Evolutionary conservation across 1,140 invertebrate species (phyloP).

Genomic region (Planococcus citri): DNA sequence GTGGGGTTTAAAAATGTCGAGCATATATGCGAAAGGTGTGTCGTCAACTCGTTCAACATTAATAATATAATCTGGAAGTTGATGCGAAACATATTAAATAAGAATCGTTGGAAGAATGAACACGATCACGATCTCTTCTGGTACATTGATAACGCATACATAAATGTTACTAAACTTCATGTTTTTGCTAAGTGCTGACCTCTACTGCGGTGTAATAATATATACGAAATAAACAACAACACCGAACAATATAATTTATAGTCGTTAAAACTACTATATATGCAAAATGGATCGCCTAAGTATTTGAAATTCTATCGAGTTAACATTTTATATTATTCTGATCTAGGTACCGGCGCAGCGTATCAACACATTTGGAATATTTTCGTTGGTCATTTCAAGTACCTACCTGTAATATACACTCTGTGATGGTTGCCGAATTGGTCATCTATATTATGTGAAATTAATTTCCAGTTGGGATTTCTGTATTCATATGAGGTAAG

Average conservation of each 20-base stretch:
- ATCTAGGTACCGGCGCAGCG: neutral
- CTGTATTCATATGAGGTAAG: no score
- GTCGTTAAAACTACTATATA: conserved; percentile 11
- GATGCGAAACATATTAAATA: conserved; percentile 6
- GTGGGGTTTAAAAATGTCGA: neutral
- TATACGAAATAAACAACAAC: conserved; percentile 1
- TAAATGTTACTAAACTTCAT: conserved; percentile 14
- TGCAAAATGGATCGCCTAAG: conserved; percentile 15
- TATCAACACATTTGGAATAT: neutral
- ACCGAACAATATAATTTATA: conserved; percentile 10
- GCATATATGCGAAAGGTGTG: conserved; percentile 13
- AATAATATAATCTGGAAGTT: conserved; percentile 19
- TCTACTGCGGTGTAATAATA: conserved; percentile 10
- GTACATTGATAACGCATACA: neutral
- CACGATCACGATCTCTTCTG: neutral
- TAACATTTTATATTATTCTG: neutral
- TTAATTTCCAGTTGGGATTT: no score
- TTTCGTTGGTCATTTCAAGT: neutral
- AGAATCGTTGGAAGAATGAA: neutral
- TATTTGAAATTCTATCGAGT: conserved; percentile 14
- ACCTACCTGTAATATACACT: neutral
- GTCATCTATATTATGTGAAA: no score
- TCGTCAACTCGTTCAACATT: conserved; percentile 5
- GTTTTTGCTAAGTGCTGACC: conserved; percentile 18
- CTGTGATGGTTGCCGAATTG: no score